Evolutionary conservation across 2,113 vertebrate genomes (phyloP), one percentile per base, ranked within the genome.

Genomic region (Corvus moneduloides): DNA sequence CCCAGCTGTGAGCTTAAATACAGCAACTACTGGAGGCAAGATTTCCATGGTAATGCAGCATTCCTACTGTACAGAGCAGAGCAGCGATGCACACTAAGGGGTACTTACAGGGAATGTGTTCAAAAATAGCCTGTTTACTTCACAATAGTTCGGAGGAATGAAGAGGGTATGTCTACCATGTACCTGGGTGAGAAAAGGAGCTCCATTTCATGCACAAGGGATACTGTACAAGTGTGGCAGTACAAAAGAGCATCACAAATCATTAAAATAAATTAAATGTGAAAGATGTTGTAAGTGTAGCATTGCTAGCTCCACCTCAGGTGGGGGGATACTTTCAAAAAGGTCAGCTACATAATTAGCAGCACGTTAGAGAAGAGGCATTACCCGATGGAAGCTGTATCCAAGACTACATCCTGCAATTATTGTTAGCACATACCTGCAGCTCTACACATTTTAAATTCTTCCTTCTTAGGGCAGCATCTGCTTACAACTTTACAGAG

Each of bases 301-400:
- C 83, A 43, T 22, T 49, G 76, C 86, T 27, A 84, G 92, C 64
- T 91, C 52, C 73, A 72, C 83, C 69, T 82, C 72, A 22, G 73
- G 56, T 23, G 15, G 43, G 67, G 78, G 39, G 33, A 62, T 16
- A 80, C 26, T 75, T 83, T 48, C 43, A 41, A 23, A 67, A 84
- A 76, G 58, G 83, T 92, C 83, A 97, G 86, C 93, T 90, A 90
- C 33, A 2, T 75, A 30, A 64, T 76, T 93, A 96, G 93, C 96
- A 96, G 96, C 94, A 93, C 13, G 3, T 84, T 62, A 94, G 91
- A 94, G 89, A 91, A 77, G 73, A 96, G 85, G 83, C 81, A 87
- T 84, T 90, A 90, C 69, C 73, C 10, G 5, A 51, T 46, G 67
- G 83, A 84, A 91, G 93, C 39, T 83, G 59, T 27, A 74, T 54